These are phyloP conservation scores for Lacerta agilis DNA, from an alignment of 2,797 vertebrate species.

Conservation along the genomic window DNA sequence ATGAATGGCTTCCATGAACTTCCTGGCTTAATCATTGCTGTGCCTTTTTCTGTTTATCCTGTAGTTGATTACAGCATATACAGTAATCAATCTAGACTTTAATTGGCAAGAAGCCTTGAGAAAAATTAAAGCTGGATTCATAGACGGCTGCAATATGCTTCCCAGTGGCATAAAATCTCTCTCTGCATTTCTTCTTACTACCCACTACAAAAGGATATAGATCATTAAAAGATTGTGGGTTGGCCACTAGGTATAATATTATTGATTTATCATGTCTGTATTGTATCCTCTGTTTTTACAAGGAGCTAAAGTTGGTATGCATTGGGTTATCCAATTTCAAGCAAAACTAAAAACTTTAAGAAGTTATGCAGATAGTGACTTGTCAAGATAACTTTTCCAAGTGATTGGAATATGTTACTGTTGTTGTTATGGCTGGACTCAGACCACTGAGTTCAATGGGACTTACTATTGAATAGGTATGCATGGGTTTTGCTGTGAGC, in stretches of 20 bases:
- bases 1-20: not conserved
- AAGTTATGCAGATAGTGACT: not conserved
- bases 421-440: no score
- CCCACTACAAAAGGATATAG: not conserved
- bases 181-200: not conserved
- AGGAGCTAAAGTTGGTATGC: not conserved
- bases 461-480: no score
- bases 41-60: not conserved
- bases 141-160: not conserved
- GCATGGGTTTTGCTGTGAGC: no score
- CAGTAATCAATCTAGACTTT: not conserved
- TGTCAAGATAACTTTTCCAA: not conserved
- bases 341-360: rapidly evolving
- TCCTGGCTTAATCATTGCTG: not conserved
- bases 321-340: rapidly evolving
- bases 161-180: not conserved
- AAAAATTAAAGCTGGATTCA: conserved; percentile 12
- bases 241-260: not conserved
- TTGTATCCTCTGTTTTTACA: not conserved
- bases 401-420: no score
- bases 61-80: not conserved
- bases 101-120: conserved; percentile 2
- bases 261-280: not conserved
- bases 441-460: no score
- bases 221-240: not conserved